Percentiles rank a stretch among this genome's conserved stretches.
These are phyloP conservation scores for Thymallus thymallus DNA, from an alignment of 2,113 vertebrate species.

Conservation along the genomic window DNA sequence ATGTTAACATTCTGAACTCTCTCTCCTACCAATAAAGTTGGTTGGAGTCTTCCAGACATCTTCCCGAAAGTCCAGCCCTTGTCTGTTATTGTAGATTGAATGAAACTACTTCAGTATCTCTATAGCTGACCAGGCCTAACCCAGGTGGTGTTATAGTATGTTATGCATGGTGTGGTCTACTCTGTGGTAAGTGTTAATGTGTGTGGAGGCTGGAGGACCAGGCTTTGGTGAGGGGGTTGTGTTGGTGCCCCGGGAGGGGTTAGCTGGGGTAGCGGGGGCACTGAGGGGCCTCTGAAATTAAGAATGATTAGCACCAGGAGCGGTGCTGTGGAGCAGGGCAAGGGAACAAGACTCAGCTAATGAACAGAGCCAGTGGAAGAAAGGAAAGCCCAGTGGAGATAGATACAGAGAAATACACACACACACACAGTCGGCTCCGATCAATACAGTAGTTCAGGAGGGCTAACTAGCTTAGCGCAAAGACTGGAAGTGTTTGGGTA, in stretches of 20 bases:
- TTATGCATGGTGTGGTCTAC: neutral
- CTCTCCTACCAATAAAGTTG: too few species aligned
- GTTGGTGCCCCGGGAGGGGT: neutral
- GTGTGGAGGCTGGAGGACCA: neutral
- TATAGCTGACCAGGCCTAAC: neutral
- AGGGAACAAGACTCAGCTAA: neutral
- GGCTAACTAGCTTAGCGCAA: too few species aligned
- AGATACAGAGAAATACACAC: neutral
- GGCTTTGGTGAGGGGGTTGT: neutral
- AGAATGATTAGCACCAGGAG: conserved; percentile 1
- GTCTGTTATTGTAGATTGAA: too few species aligned
- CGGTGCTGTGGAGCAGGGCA: neutral
- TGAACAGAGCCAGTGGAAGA: neutral
- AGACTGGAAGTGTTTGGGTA: too few species aligned
- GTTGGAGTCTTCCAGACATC: too few species aligned
- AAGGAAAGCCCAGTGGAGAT: neutral
- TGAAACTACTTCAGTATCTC: too few species aligned
- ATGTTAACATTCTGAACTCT: neutral
- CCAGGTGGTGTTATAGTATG: neutral
- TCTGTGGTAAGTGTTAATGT: neutral
- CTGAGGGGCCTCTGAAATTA: conserved; percentile 1
- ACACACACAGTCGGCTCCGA: too few species aligned
- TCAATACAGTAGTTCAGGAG: too few species aligned
- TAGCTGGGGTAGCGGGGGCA: neutral
- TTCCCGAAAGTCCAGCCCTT: neutral